Conservation (phyloP, 1,140 invertebrate genomes). For the Calliopsis andreniformis region DNA sequence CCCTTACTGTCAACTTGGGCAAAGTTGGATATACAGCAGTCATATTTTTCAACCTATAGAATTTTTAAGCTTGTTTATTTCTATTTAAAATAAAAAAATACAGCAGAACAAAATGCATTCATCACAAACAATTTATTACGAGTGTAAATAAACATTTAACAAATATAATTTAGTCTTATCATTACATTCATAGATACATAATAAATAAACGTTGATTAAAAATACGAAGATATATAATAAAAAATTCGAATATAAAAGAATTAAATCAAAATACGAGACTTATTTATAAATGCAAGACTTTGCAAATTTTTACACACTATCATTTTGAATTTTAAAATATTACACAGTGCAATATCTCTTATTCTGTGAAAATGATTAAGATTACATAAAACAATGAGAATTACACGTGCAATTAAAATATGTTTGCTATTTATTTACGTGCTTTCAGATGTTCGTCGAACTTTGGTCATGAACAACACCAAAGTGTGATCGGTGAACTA, state of each 20-base stretch:
- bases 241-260: not conserved
- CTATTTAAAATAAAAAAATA: not conserved
- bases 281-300: not conserved
- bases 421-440: slow-evolving; percentile 12
- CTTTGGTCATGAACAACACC: slow-evolving; percentile 1
- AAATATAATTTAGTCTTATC: not conserved
- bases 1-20: slow-evolving; percentile 73
- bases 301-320: not conserved
- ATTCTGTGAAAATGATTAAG: not conserved
- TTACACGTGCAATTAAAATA: not conserved
- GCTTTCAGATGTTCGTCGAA: not conserved
- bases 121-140: not conserved
- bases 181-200: not conserved
- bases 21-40: slow-evolving; percentile 66
- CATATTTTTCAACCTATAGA: slow-evolving; percentile 46
- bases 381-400: not conserved
- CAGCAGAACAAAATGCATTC: not conserved
- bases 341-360: not conserved
- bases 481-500: not conserved
- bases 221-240: not conserved
- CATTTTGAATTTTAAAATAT: not conserved
- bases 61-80: slow-evolving; percentile 1
- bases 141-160: too few relatives aligned
- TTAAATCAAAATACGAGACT: not conserved
- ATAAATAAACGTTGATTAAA: not conserved